These are phyloP conservation scores for Hoplostethus mediterraneus DNA, from an alignment of 2,797 vertebrate genomes.

Conservation along the genomic window DNA sequence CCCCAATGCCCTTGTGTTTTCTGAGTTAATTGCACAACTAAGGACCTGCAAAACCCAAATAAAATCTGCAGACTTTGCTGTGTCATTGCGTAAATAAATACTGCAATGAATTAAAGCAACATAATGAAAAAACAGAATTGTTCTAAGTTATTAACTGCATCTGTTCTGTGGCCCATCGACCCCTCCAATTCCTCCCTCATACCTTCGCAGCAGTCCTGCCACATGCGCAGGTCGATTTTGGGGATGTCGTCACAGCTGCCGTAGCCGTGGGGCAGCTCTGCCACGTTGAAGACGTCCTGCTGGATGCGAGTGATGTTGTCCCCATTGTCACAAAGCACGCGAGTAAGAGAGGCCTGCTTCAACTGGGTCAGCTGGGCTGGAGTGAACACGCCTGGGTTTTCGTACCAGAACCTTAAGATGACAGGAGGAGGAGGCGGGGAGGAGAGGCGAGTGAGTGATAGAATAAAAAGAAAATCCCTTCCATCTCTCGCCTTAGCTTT, in stretches of 20 bases:
- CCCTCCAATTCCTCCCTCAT: background rate
- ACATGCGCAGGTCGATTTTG: conserved; percentile 94
- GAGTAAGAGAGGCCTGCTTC: conserved; percentile 93
- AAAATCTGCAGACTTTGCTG: background rate
- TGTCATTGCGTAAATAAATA: too few relatives aligned
- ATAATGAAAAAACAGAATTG: too few relatives aligned
- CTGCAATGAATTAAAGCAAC: too few relatives aligned
- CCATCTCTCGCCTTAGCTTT: background rate
- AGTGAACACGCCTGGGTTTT: conserved; percentile 94
- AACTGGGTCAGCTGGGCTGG: conserved; percentile 97
- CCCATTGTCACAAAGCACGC: conserved; percentile 94
- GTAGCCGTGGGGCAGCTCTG: conserved; percentile 93
- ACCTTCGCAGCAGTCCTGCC: conserved; percentile 99
- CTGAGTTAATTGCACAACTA: background rate
- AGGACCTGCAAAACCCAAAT: background rate
- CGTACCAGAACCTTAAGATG: conserved; percentile 93
- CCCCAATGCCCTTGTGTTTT: background rate
- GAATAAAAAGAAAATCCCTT: too few relatives aligned
- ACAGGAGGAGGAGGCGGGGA: background rate
- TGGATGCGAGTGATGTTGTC: conserved; percentile 98
- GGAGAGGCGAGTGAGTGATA: background rate
- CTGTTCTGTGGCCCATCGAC: background rate
- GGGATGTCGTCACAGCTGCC: conserved; percentile 91
- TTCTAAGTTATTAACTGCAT: background rate
- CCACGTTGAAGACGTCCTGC: conserved; percentile 92